phyloP scores from a whole-genome alignment of 23 tunicate species.

The Halocynthia aurantium region DNA sequence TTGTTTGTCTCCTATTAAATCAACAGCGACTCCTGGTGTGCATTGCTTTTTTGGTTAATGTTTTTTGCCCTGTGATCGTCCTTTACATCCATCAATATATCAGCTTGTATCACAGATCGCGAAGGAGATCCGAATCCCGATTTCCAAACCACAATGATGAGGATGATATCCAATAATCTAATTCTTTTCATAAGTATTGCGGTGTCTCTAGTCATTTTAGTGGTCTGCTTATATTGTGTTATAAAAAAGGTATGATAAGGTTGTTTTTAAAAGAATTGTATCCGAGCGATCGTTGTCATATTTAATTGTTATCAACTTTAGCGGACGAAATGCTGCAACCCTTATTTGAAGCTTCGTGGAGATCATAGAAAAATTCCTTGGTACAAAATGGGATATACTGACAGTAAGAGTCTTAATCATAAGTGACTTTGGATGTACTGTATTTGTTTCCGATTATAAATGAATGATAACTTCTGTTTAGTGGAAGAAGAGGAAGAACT shows the following conservation, averaged over 20 bases:
- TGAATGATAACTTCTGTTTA: background rate
- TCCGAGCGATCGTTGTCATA: background rate
- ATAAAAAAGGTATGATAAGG: conserved; percentile 18
- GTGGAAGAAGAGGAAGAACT: conserved; percentile 25
- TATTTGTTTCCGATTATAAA: background rate
- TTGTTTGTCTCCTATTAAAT: conserved; percentile 7
- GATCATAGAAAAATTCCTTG: conserved; percentile 19
- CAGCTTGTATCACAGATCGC: no score
- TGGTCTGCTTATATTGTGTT: conserved; percentile 4
- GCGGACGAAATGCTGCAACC: conserved; percentile 9
- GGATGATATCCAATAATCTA: no score
- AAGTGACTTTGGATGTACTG: background rate
- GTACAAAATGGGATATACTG: conserved; percentile 29
- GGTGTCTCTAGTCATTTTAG: background rate
- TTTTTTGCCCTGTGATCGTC: no score
- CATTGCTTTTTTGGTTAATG: no score
- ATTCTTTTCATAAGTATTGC: no score
- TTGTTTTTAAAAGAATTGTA: background rate
- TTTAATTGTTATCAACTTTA: background rate
- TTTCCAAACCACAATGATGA: no score
- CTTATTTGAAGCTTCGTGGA: background rate
- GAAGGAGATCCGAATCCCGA: no score
- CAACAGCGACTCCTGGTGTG: background rate
- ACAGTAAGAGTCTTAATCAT: background rate
- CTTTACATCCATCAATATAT: no score